phyloP scores from a whole-genome alignment of 2,797 vertebrate species.

The Delichon dasypus region DNA sequence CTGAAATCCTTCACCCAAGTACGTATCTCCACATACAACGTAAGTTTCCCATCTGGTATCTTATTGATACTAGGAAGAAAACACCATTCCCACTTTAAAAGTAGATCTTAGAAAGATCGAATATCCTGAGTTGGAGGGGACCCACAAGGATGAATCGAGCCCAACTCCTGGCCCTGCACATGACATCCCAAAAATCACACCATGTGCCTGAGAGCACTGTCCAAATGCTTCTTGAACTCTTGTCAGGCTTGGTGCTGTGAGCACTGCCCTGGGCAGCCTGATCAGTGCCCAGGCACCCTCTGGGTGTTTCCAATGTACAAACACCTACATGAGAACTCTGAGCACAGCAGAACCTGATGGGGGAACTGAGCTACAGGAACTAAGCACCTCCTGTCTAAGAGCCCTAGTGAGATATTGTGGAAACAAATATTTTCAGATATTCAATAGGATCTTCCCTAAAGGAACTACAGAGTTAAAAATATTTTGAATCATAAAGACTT shows the following conservation, averaged over 20 bases:
- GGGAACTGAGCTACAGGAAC: not conserved
- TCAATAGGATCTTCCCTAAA: not conserved
- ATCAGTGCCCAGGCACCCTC: not conserved
- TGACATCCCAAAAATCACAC: not conserved
- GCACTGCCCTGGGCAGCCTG: too few species aligned
- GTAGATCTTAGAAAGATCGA: not conserved
- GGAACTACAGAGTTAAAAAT: not conserved
- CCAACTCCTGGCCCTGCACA: not conserved
- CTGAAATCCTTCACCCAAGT: not conserved
- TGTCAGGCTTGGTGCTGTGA: not conserved
- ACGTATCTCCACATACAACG: fast-evolving
- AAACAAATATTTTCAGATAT: not conserved
- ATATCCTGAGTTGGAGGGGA: not conserved
- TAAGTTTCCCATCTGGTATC: not conserved
- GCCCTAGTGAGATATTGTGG: not conserved
- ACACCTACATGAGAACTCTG: not conserved
- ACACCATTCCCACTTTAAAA: not conserved
- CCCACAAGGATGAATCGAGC: fast-evolving
- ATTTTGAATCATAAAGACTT: not conserved
- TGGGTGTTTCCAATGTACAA: not conserved
- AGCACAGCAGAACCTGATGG: not conserved
- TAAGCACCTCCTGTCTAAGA: not conserved
- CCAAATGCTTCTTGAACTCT: not conserved
- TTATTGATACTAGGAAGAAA: not conserved
- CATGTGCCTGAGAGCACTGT: not conserved